Conservation (phyloP, 2,113 vertebrate genomes). For the cattle (Bos taurus) region DNA sequence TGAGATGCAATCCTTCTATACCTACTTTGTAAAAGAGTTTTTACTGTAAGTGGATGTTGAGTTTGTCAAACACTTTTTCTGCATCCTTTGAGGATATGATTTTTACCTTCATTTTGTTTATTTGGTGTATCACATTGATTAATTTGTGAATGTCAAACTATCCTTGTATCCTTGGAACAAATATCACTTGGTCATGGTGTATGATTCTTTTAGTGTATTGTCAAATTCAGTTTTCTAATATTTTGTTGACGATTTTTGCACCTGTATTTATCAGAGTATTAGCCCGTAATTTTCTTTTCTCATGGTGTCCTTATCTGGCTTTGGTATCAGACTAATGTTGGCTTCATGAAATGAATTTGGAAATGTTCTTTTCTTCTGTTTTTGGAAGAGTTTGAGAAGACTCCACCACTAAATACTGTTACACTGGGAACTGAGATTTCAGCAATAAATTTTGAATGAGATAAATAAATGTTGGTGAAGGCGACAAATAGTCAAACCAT, state of each 20-base stretch:
- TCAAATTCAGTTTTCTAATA: background rate
- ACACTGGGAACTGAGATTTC: background rate
- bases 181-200: background rate
- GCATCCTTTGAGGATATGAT: background rate
- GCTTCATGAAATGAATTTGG: background rate
- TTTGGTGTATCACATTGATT: background rate
- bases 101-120: background rate
- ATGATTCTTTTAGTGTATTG: background rate
- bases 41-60: background rate
- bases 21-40: background rate
- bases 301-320: background rate
- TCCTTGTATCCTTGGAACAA: background rate
- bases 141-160: background rate
- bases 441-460: background rate
- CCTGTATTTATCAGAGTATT: background rate
- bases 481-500: background rate
- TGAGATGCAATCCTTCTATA: background rate
- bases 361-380: background rate
- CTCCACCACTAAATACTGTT: background rate
- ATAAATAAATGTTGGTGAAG: background rate
- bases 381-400: accelerated
- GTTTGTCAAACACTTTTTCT: background rate
- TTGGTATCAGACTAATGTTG: background rate
- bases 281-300: background rate
- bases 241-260: background rate